Evolutionary conservation across 2,888 invertebrate species (phyloP), one percentile per base, ranked within the genome.

Genomic region (Cylloceria caligata): DNA sequence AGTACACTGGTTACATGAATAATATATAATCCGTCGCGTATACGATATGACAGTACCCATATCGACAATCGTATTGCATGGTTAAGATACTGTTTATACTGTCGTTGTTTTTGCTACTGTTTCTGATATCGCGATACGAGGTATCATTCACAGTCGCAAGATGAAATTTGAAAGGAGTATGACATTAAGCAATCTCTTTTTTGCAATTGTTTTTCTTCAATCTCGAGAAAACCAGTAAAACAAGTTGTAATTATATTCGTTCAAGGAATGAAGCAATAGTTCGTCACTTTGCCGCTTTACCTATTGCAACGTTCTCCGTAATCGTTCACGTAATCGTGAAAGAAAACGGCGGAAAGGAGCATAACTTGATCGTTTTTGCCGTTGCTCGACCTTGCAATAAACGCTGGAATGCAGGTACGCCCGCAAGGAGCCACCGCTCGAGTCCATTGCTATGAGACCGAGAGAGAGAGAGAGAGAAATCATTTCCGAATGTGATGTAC

Each of bases 401-500:
- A 24, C 39, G 11, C 24, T 16, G 24, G 24, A 39, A 55, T 55
- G 69, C 16, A 36, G n/a, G 2, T 24, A 39, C 24, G 52, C 52
- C 68, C 1, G 68, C 34, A 47, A 47, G 11, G 19, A 45, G 67
- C 47, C 3, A 16, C 16, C 27, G 27, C 49, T 68, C 36, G 36
- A 49, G 19, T 68, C 52, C 16, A 49, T 52, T 21, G 67, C 67
- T 24, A 16, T 45, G 24, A 19, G 24, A 52, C 68, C 21, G 52
- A 21, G 67, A 27, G 3, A 68, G 52, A 21, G 67, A 27, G 3
- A 68, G 21, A 19, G 9, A 30, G 52, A 52, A 52, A 68, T 34
- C 49, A 36, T 68, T 68, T 52, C 52, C 52, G 49, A 68, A 49
- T 21, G 57, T 34, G 55, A 57, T 34, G 2, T 45, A 57, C 13